phyloP scores from a whole-genome alignment of 2,888 invertebrate genomes.

The Crocallis elinguaria region DNA sequence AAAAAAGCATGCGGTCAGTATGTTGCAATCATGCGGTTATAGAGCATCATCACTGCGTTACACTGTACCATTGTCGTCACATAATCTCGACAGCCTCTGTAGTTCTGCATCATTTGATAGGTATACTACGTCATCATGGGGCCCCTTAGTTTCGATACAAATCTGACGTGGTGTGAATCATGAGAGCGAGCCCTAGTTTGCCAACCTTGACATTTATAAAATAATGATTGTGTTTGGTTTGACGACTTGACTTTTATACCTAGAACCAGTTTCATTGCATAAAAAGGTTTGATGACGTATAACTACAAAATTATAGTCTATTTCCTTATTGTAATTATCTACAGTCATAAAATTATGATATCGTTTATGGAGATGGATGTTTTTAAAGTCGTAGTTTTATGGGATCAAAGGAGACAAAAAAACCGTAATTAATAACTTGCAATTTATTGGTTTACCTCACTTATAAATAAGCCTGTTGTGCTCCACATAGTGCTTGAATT shows the following conservation, averaged over 20 bases:
- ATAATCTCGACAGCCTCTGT: slow-evolving; percentile 41
- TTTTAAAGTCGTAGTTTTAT: too few relatives aligned
- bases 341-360: too few relatives aligned
- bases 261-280: too few relatives aligned
- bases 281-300: too few relatives aligned
- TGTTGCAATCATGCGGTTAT: neutral
- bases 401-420: neutral
- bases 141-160: slow-evolving; percentile 16
- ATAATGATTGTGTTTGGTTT: too few relatives aligned
- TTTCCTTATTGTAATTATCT: too few relatives aligned
- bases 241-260: too few relatives aligned
- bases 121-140: slow-evolving; percentile 43
- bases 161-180: slow-evolving; percentile 8
- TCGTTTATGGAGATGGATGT: too few relatives aligned
- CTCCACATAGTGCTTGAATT: slow-evolving; percentile 52
- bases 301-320: too few relatives aligned
- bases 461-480: slow-evolving; percentile 40
- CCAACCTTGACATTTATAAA: slow-evolving; percentile 21
- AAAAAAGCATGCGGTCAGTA: too few relatives aligned
- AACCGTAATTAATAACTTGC: neutral
- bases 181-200: neutral
- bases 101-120: slow-evolving; percentile 60
- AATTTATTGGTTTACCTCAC: neutral
- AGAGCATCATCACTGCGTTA: neutral
- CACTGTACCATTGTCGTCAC: slow-evolving; percentile 11